Evolutionary conservation across 2,888 invertebrate species (phyloP).

Genomic region (Pherbina coryleti): DNA sequence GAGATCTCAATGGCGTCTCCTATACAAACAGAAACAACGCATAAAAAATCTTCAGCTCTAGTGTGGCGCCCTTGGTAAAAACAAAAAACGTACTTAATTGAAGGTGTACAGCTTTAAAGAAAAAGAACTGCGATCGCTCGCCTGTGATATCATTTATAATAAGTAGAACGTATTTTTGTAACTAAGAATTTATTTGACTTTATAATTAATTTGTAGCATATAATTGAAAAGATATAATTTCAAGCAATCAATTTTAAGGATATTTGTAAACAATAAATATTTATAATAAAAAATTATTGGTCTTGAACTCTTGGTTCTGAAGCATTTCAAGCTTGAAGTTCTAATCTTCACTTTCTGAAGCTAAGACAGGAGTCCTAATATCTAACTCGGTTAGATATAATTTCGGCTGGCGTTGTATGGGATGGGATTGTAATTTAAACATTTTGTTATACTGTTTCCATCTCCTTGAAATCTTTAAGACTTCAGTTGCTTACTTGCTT

Average conservation of each 20-base stretch:
- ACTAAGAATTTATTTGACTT: not conserved
- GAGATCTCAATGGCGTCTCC: constrained; percentile 35
- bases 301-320: not conserved
- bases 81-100: not conserved
- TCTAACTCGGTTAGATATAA: too few relatives aligned
- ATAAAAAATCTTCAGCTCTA: constrained; percentile 27
- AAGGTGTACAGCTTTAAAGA: constrained; percentile 28
- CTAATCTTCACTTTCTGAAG: too few relatives aligned
- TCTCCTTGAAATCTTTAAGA: too few relatives aligned
- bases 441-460: too few relatives aligned
- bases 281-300: not conserved
- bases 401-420: too few relatives aligned
- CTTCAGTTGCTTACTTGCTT: too few relatives aligned
- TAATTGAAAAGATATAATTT: too few relatives aligned
- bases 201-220: not conserved
- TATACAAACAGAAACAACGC: not conserved
- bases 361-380: too few relatives aligned
- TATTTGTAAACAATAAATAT: not conserved
- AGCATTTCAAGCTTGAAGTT: too few relatives aligned
- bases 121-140: constrained; percentile 2
- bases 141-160: constrained; percentile 31
- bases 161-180: not conserved
- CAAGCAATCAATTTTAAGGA: too few relatives aligned
- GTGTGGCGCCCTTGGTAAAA: constrained; percentile 61
- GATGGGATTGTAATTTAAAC: too few relatives aligned